These are phyloP conservation scores for Phymatocera aterrima DNA, from an alignment of 2,888 invertebrate species.

Conservation along the genomic window DNA sequence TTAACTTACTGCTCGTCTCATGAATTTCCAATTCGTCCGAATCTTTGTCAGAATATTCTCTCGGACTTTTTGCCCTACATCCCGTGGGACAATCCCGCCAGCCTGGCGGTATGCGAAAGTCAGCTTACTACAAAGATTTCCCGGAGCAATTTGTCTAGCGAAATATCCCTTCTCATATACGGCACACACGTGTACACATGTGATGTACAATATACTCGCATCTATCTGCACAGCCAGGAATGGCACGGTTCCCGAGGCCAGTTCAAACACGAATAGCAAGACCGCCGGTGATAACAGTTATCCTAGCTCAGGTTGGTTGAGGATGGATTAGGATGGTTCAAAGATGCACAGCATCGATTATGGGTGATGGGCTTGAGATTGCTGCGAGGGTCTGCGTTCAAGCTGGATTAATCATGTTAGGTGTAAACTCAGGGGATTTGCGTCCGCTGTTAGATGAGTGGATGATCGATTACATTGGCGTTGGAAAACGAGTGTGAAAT, in stretches of 20 bases:
- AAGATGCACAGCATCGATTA: conserved; percentile 19
- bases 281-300: not conserved
- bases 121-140: not conserved
- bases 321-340: conserved; percentile 24
- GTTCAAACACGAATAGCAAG: not conserved
- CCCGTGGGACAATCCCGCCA: not conserved
- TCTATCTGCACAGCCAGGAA: too few relatives aligned
- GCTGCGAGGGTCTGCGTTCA: not conserved
- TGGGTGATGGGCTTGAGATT: conserved; percentile 11
- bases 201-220: too few relatives aligned
- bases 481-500: not conserved
- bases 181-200: not conserved
- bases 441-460: not conserved
- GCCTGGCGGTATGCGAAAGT: not conserved
- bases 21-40: not conserved
- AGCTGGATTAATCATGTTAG: not conserved
- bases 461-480: not conserved
- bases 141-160: not conserved
- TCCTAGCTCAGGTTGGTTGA: not conserved
- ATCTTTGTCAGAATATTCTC: not conserved
- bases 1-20: not conserved
- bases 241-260: not conserved
- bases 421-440: not conserved
- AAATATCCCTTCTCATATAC: not conserved
- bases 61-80: not conserved